Base-by-base conservation (phyloP, 2,888 invertebrate species). In the Caradrina kadenii region DNA sequence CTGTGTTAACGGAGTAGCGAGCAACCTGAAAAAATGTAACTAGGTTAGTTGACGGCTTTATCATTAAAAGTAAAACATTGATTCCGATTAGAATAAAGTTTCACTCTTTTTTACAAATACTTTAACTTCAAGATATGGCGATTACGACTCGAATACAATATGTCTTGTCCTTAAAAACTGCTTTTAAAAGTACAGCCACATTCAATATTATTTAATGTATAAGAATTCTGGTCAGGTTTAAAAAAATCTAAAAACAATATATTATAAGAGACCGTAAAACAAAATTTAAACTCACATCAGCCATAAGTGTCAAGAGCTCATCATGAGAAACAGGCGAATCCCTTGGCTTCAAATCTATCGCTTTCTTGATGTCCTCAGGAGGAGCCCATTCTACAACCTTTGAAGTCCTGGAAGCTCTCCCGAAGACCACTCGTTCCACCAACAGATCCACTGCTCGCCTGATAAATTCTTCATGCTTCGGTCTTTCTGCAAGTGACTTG, bases 1-100 rank as follows among this genome's bases (percentile, higher is more conserved):
- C 98, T 1, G 98, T 98, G 93, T 98, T 99, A 0, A 99, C 98
- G 54, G 98, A 98, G 94, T 98, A 98, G 45, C 97, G 96, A 22
- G 95, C 93, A 21, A 96, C 93, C 96, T 96, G 88, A 19, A 85
- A 74, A 60, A 69, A 58, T 48, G 55, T 13, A 66, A 52, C 15
- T 35, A 21, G 3, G 11, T 56, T 60, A 50, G 13, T 15, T 31
- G 22, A 19, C 0, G 10, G 15, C 21, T 39, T 4, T 15, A 45
- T n/a, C 0, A 21, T n/a, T 48, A 26, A 17, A 11, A 52, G 2
- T 48, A 11, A 19, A 59, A 22, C 10, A 42, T 35, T 39, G 31
- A 22, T 22, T 21, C 45, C 1, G 13, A 13, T 39, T 39, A 13
- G 11, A 13, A 39, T 39, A 13, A 13, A 39, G 13, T 13, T 39